A percentile compares a stretch with the other conserved stretches of the same genome.
These are phyloP conservation scores for Enoplolaimus lenunculus DNA, from an alignment of 2,888 invertebrate genomes.

Conservation along the genomic window DNA sequence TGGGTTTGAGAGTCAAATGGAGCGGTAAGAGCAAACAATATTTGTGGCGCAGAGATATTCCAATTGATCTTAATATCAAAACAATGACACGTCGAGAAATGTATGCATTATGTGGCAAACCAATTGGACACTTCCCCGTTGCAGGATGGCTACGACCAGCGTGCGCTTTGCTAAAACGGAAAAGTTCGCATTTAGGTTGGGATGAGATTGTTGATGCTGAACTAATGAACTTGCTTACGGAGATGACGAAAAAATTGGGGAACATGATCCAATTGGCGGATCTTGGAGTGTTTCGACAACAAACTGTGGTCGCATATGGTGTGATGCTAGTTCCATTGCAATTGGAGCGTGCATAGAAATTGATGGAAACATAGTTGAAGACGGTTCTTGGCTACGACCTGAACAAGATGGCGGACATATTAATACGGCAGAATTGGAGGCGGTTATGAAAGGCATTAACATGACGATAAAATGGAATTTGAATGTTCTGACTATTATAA, in stretches of 20 bases:
- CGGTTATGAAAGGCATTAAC: slow-evolving; percentile 5
- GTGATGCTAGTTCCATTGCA: slow-evolving; percentile 8
- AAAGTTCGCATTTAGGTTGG: not conserved
- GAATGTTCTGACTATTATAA: not conserved
- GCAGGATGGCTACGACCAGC: slow-evolving; percentile 14
- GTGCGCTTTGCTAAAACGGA: slow-evolving; percentile 3
- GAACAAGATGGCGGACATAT: not conserved
- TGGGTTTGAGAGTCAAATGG: not conserved
- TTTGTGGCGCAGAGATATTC: not conserved
- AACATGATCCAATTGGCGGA: slow-evolving; percentile 9
- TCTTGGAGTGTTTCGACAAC: not conserved
- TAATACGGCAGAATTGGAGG: slow-evolving; percentile 4
- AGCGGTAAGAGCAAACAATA: not conserved
- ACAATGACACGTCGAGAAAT: not conserved
- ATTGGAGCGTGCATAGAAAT: not conserved
- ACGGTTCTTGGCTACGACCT: not conserved
- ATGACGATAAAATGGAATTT: slow-evolving; percentile 2
- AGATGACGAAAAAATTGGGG: not conserved
- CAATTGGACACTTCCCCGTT: slow-evolving; percentile 10
- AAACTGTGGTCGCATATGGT: not conserved
- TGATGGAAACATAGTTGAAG: slow-evolving; percentile 9
- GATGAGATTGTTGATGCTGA: not conserved
- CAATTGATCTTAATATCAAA: too few species aligned
- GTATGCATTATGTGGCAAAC: not conserved
- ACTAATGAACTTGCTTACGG: not conserved